phyloP scores from a whole-genome alignment of 2,888 invertebrate species.

The Drosophila buzzatii region DNA sequence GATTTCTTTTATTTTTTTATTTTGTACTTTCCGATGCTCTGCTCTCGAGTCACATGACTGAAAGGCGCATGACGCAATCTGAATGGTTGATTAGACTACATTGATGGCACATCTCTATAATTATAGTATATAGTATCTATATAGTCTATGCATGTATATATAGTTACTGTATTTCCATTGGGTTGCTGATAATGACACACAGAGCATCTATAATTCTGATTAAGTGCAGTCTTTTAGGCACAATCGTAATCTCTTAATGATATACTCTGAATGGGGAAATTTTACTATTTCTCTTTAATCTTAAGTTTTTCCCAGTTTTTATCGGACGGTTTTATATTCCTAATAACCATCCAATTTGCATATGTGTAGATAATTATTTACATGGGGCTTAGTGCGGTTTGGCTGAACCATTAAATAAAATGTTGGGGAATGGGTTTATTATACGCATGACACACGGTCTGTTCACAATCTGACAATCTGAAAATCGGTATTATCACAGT shows the following conservation, averaged over 20 bases:
- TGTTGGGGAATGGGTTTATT: not conserved
- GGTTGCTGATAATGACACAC: not conserved
- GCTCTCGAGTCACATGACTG: conserved; percentile 46
- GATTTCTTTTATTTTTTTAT: conserved; percentile 11
- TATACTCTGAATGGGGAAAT: not conserved
- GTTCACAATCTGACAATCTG: conserved; percentile 18
- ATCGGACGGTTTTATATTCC: not conserved
- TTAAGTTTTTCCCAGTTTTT: not conserved
- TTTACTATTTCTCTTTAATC: not conserved
- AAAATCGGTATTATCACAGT: conserved; percentile 9
- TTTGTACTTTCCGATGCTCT: conserved; percentile 25
- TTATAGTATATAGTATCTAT: not conserved
- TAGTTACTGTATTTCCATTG: conserved; percentile 4
- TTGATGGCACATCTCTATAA: conserved; percentile 7
- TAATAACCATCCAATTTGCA: not conserved
- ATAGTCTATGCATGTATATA: not conserved
- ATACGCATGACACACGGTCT: conserved; percentile 9
- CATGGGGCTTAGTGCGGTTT: conserved; percentile 28
- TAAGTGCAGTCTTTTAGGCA: not conserved
- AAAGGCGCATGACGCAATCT: conserved; percentile 57
- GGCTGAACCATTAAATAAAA: conserved; percentile 28
- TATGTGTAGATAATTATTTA: conserved; percentile 22
- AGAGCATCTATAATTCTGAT: not conserved
- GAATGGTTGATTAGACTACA: conserved; percentile 35
- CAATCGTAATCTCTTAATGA: not conserved